phyloP scores from a whole-genome alignment of 1,140 invertebrate genomes.

The Pogonomyrmex californicus region DNA sequence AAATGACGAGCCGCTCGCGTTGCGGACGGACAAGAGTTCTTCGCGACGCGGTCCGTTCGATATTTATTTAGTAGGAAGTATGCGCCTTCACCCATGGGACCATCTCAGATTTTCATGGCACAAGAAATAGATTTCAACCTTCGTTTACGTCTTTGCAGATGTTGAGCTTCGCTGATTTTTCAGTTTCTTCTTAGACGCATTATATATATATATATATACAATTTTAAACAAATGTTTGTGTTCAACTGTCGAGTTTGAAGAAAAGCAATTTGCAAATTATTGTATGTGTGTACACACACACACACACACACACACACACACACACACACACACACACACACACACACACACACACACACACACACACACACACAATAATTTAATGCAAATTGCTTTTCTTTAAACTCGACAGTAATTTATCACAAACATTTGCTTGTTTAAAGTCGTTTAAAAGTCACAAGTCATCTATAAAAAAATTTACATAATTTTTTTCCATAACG shows the following conservation, averaged over 20 bases:
- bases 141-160: background rate
- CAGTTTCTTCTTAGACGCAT: background rate
- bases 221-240: background rate
- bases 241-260: no score
- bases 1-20: background rate
- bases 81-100: slow-evolving; percentile 49
- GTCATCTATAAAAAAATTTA: background rate
- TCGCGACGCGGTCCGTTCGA: slow-evolving; percentile 64
- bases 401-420: background rate
- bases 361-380: background rate
- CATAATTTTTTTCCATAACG: background rate
- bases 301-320: no score
- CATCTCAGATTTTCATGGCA: slow-evolving; percentile 68
- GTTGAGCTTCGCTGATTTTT: slow-evolving; percentile 13
- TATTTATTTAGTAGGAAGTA: slow-evolving; percentile 78
- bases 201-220: no score
- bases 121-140: slow-evolving; percentile 40
- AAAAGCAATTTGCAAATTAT: background rate
- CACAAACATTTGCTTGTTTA: background rate
- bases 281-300: background rate
- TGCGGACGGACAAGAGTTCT: slow-evolving; percentile 63
- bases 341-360: no score
- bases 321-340: background rate
- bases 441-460: background rate
- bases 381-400: background rate